phyloP scores from a whole-genome alignment of 2,888 invertebrate species.

The Patella ulyssiponensis region DNA sequence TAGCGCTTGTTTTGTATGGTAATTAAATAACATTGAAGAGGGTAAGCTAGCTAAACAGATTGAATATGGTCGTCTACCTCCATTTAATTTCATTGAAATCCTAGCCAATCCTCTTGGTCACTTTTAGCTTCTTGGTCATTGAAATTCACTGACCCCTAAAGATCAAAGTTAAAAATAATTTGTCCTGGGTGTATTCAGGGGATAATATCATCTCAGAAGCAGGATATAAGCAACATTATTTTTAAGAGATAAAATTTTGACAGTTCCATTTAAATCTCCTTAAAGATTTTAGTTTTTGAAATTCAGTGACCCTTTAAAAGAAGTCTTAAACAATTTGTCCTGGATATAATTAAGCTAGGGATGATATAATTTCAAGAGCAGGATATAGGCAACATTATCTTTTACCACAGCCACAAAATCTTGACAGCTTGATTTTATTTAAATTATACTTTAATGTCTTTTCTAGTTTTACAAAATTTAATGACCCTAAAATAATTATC shows the following conservation, averaged over 20 bases:
- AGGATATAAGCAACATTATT: conserved; percentile 9
- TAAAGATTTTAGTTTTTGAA: background rate
- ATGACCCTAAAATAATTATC: too few relatives aligned
- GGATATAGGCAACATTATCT: conserved; percentile 3
- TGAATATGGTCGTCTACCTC: background rate
- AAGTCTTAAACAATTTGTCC: background rate
- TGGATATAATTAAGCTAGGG: too few relatives aligned
- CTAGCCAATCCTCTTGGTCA: conserved; percentile 1
- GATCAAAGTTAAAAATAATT: background rate
- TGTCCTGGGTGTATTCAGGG: background rate
- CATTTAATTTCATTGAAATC: conserved; percentile 3
- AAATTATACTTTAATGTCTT: too few relatives aligned
- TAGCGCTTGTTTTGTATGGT: background rate
- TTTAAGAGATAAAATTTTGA: background rate
- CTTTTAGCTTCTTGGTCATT: background rate
- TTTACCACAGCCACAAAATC: background rate
- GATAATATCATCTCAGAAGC: background rate
- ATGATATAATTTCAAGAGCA: background rate
- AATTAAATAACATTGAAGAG: conserved; percentile 7
- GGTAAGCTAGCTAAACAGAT: background rate
- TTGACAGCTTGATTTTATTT: too few relatives aligned
- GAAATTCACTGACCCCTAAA: background rate
- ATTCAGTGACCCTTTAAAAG: background rate
- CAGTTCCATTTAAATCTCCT: background rate
- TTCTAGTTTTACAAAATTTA: too few relatives aligned